Conservation (phyloP, 2,113 vertebrate species). For the Erythrocercus mccallii region DNA sequence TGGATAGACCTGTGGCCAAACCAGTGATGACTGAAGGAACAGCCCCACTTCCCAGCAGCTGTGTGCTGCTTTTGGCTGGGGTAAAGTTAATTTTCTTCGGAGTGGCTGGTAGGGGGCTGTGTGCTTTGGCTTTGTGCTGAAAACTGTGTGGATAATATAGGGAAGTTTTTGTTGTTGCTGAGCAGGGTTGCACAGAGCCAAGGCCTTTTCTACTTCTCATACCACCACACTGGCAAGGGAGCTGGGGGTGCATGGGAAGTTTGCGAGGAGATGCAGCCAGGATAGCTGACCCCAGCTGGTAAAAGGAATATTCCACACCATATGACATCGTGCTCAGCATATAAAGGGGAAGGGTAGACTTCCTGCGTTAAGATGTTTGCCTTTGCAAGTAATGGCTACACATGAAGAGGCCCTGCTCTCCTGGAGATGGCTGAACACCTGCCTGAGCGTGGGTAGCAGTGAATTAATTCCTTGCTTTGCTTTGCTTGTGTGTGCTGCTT, state of each 20-base stretch:
- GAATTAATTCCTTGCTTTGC: background rate
- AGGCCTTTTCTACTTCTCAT: background rate
- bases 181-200: background rate
- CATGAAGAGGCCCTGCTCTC: background rate
- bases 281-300: background rate
- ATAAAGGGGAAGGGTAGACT: background rate
- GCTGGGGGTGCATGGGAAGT: background rate
- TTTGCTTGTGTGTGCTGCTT: background rate
- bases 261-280: background rate
- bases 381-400: background rate
- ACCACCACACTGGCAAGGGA: background rate
- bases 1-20: background rate
- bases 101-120: background rate
- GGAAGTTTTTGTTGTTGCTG: background rate
- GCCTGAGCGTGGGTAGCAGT: background rate
- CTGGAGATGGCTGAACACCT: background rate
- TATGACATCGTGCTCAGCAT: background rate
- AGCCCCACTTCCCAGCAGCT: background rate
- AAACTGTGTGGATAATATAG: accelerated
- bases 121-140: background rate
- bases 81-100: background rate
- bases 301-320: background rate
- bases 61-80: background rate
- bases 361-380: background rate
- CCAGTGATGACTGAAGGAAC: background rate